phyloP scores from a whole-genome alignment of 2,113 vertebrate species.

The Myotis brandtii region DNA sequence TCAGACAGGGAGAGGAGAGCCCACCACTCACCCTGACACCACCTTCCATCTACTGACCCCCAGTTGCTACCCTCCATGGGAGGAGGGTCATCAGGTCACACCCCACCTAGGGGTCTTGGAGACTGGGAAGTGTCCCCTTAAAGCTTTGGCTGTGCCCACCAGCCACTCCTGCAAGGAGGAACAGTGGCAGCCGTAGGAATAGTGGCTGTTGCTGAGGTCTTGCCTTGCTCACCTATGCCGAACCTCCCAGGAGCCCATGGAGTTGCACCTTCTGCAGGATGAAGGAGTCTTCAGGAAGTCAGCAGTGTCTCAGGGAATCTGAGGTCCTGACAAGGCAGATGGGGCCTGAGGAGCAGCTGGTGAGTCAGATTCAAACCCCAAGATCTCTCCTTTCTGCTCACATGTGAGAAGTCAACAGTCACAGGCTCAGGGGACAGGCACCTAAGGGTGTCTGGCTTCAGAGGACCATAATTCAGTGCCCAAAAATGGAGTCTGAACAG shows the following conservation, averaged over 20 bases:
- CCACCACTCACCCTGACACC: background rate
- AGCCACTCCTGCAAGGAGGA: background rate
- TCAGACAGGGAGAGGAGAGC: background rate
- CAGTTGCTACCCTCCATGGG: background rate
- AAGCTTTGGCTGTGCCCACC: background rate
- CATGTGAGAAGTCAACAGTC: background rate
- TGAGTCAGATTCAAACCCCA: background rate
- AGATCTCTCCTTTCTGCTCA: background rate
- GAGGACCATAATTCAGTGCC: background rate
- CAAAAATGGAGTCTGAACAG: background rate
- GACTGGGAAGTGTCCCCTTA: background rate
- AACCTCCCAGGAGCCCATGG: background rate
- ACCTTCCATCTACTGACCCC: fast-evolving
- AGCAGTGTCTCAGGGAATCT: background rate
- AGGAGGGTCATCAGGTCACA: background rate
- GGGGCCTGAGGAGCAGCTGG: slow-evolving; percentile 36
- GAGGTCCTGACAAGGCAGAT: background rate
- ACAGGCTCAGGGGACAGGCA: no score
- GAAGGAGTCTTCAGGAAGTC: background rate
- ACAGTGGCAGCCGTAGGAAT: fast-evolving
- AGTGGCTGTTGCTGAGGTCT: background rate
- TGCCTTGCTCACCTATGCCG: background rate
- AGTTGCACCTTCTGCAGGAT: slow-evolving; percentile 73
- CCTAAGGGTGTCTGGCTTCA: background rate
- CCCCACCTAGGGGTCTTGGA: background rate